Base-by-base conservation (phyloP, 1,140 invertebrate genomes). In the Drosophila insularis region DNA sequence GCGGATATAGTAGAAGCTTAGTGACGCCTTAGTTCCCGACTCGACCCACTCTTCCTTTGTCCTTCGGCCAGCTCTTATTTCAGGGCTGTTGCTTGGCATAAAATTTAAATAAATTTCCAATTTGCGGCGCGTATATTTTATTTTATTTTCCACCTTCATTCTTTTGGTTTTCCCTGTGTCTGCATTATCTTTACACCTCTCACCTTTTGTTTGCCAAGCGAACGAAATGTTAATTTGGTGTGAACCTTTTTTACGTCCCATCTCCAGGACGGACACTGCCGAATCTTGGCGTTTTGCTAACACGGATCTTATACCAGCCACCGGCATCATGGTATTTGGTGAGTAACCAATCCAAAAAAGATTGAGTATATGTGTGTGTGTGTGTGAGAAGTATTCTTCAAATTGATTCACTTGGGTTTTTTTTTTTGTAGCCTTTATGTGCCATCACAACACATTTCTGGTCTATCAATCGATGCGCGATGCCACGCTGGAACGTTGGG, bases 371-470 rank as follows among this genome's bases (percentile, higher is more conserved):
- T 8, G 2, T 21, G 21, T 2, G 27, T 27, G 23, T 27, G 4
- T 27, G 27, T 27, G 27, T 27, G 27, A 27, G 10, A n/a, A 11
- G 11, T 40, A 19, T 71, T 35, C 35, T 7, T 53, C 59, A 58
- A 71, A 63, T 58, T 50, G 43, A 50, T 21, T 63, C 56, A 46
- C 32, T 43, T 50, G 35, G 63, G 35, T 17, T 43, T 19, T 70
- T 53, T 62, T 35, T 43, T 19, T 66, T 77, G 56, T 86, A 96
- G 96, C 96, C 43, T 98, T 97, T 90, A 97, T 98, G 97, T 98
- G 97, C 86, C 97, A 98, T 87, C 97, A 98, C 92, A 97, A 97
- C 81, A 97, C 96, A 59, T 98, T 98, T 90, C 93, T 98, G 54
- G 95, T 98, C 68, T 97, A 97, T 92, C 94, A 94, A 50, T 97